Base-by-base conservation (phyloP, 2,113 vertebrate species). In the Euleptes europaea region DNA sequence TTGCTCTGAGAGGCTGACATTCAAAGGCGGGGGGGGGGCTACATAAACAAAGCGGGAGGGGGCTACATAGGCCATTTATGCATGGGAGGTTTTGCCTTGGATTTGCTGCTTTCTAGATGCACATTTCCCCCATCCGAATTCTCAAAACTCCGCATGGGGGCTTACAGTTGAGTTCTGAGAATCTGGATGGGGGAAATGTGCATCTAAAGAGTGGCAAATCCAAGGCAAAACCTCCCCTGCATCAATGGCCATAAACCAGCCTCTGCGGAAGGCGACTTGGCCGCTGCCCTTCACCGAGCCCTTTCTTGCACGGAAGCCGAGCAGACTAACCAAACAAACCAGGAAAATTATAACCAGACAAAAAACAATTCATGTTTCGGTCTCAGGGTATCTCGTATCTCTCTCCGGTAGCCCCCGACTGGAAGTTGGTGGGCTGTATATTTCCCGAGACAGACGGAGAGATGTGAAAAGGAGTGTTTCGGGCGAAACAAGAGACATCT, bases 401-500 rank as follows among this genome's bases (percentile, higher is more conserved):
- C 54, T n/a, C 23, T 31, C 49, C 38, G 15, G 73, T 44, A 10
- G 65, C 79, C 65, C 47, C 73, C 40, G 15, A 47, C 80, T 33
- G 19, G 79, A 26, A 69, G 47, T 5, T 28, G 71, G 35, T 33
- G 38, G 38, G 85, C 14, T 60, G 49, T 44, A 63, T 69, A 60
- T 82, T 77, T 77, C 31, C 65, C 79, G 63, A 77, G 80, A 69
- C 63, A 40, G 85, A 11, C 57, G 71, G 71, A 33, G 60, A 51
- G 67, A 49, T 38, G 78, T 66, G 84, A 14, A 86, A 51, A 65
- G 65, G 79, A 63, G 35, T 4, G 21, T 78, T 60, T 11, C 76
- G 11, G 84, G 76, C 76, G 51, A 79, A 83, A 60, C 78, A 42
- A 77, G 72, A 82, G 65, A 78, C 73, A 77, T 78, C 74, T 42